phyloP scores from a whole-genome alignment of 2,888 invertebrate species.

The Sepioteuthis lessoniana region DNA sequence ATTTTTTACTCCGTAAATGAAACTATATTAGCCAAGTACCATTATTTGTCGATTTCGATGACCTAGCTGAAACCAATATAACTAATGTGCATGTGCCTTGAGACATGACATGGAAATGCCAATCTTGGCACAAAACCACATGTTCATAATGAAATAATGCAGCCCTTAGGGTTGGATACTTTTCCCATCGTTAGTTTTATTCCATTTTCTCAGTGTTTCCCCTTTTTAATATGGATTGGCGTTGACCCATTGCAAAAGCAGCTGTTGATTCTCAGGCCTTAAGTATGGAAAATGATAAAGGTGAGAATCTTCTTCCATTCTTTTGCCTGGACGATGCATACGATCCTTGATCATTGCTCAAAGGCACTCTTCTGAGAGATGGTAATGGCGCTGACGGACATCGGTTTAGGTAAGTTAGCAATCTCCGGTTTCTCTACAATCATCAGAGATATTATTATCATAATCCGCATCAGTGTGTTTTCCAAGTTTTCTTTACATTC shows the following conservation, averaged over 20 bases:
- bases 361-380: background rate
- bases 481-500: too few species aligned
- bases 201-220: background rate
- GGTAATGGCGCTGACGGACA: background rate
- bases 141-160: background rate
- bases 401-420: background rate
- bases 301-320: background rate
- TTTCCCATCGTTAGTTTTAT: background rate
- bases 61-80: background rate
- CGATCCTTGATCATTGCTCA: background rate
- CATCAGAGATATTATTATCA: too few species aligned
- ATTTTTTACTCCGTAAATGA: too few species aligned
- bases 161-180: background rate
- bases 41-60: background rate
- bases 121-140: background rate
- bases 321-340: background rate
- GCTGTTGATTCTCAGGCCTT: background rate
- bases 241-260: background rate
- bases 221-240: background rate
- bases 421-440: too few species aligned
- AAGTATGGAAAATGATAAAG: background rate
- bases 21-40: background rate
- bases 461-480: too few species aligned
- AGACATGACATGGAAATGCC: background rate
- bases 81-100: background rate